Percentiles rank a stretch among this genome's conserved stretches.
Evolutionary conservation across 2,888 invertebrate genomes (phyloP).

Genomic region (Epistrophe eligans): DNA sequence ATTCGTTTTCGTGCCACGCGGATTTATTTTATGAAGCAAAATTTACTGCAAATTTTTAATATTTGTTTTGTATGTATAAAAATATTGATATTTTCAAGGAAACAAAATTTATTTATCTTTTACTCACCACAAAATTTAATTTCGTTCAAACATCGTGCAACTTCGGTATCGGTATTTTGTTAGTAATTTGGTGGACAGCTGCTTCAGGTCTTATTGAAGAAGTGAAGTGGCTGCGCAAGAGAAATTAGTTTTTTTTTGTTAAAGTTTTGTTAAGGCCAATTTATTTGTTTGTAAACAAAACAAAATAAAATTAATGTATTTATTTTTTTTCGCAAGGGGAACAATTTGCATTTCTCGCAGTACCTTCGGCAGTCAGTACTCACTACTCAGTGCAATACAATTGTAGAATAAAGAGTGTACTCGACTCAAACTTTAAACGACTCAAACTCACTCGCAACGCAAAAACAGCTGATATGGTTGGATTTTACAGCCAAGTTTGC

Average conservation of each 20-base stretch:
- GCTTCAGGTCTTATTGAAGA: background rate
- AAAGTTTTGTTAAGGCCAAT: slow-evolving; percentile 9
- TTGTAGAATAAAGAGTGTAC: background rate
- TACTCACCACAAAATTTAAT: slow-evolving; percentile 33
- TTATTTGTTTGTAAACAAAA: slow-evolving; percentile 69
- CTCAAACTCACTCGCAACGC: background rate
- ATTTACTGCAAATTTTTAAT: background rate
- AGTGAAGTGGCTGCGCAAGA: background rate
- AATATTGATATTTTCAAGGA: background rate
- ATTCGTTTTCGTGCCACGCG: background rate
- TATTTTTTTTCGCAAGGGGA: slow-evolving; percentile 22
- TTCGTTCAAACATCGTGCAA: slow-evolving; percentile 30
- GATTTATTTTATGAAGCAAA: background rate
- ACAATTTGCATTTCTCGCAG: background rate
- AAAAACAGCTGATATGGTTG: too few relatives aligned
- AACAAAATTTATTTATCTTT: background rate
- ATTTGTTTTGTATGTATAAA: background rate
- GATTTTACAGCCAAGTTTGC: too few relatives aligned
- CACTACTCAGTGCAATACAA: too few relatives aligned
- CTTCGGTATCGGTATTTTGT: background rate
- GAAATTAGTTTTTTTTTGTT: background rate
- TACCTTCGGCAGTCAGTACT: background rate
- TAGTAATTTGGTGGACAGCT: background rate
- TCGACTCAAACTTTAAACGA: background rate
- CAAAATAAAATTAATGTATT: background rate